Conservation (phyloP, 2,113 vertebrate species). For the Emydocephalus ijimae region DNA sequence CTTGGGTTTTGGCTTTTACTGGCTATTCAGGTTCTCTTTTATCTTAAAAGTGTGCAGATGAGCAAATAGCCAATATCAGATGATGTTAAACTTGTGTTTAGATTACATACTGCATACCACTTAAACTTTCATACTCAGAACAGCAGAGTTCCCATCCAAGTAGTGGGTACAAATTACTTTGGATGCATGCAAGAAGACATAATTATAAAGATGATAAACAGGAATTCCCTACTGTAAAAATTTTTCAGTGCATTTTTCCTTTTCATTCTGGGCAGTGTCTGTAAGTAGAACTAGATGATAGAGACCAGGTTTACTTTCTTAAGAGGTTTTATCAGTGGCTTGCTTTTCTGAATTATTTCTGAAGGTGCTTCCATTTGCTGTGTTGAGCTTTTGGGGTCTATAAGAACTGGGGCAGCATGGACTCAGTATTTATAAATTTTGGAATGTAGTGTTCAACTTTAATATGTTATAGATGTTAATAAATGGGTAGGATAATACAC, state of each 20-base stretch:
- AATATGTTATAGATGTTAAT: neutral
- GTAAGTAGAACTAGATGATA: neutral
- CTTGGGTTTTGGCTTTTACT: neutral
- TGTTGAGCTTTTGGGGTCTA: neutral
- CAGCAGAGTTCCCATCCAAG: neutral
- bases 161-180: neutral
- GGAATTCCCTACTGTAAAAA: neutral
- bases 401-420: neutral
- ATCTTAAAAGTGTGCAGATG: neutral
- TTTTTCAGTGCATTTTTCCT: neutral
- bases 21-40: neutral
- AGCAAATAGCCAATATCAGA: neutral
- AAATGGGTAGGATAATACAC: neutral
- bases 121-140: neutral
- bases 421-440: neutral
- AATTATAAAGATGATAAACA: neutral
- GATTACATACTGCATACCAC: neutral
- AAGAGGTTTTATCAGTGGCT: neutral
- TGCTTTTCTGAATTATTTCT: conserved; percentile 1
- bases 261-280: neutral
- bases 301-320: neutral
- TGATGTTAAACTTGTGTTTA: neutral
- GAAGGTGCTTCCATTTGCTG: neutral
- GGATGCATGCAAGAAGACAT: neutral
- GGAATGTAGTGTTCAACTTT: neutral